Conservation (phyloP, 2,797 vertebrate genomes). For the Cichlasoma orientale region DNA sequence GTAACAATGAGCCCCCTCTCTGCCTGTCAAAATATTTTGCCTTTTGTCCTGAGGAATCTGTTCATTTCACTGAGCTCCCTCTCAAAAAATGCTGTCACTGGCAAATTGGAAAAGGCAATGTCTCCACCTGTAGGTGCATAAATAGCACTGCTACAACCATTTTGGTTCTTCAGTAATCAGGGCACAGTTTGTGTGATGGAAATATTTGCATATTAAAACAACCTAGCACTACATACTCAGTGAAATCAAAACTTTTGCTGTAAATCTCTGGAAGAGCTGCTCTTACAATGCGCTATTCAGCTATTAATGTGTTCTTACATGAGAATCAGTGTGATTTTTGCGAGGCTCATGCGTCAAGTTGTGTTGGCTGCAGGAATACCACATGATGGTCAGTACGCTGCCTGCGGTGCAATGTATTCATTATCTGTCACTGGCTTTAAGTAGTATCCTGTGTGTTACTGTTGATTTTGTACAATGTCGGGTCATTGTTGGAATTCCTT, state of each 20-base stretch:
- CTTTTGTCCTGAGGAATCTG: conserved; percentile 76
- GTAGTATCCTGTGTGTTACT: background rate
- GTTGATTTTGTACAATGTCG: background rate
- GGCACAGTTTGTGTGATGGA: background rate
- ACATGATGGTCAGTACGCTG: background rate
- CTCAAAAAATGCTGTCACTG: background rate
- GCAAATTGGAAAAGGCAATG: conserved; percentile 68
- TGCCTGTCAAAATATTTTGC: conserved; percentile 80
- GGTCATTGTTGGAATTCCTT: background rate
- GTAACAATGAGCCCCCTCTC: conserved; percentile 75
- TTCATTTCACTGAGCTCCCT: conserved; percentile 47
- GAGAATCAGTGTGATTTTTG: background rate
- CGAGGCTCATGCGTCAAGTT: background rate
- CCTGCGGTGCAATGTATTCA: no score
- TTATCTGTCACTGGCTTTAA: no score
- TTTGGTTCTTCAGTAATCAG: background rate
- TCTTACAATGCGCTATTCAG: background rate
- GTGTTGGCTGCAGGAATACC: background rate
- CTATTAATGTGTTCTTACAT: background rate
- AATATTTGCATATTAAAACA: background rate
- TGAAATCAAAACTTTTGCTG: background rate
- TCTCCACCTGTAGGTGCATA: conserved; percentile 78
- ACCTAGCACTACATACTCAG: background rate
- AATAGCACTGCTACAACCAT: conserved; percentile 31
- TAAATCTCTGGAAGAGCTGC: background rate